Percentiles rank a stretch among this genome's conserved stretches.
These are phyloP conservation scores for Mizuhopecten yessoensis DNA, from an alignment of 1,140 invertebrate genomes.

Conservation along the genomic window DNA sequence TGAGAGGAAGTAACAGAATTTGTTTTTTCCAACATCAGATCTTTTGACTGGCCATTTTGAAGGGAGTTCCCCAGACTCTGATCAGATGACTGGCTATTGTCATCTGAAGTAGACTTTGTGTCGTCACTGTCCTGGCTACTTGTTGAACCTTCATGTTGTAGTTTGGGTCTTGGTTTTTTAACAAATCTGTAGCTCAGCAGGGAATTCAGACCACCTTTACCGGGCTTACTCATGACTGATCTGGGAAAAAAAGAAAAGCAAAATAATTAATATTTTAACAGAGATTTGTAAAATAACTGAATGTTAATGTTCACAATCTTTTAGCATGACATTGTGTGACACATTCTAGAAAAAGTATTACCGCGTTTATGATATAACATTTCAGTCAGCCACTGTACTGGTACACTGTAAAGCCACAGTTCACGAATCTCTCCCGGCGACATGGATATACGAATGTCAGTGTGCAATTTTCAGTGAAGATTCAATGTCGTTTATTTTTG, in stretches of 20 bases:
- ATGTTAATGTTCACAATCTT: too few relatives aligned
- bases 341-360: too few relatives aligned
- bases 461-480: too few relatives aligned
- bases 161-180: slow-evolving; percentile 56
- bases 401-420: too few relatives aligned
- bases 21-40: slow-evolving; percentile 44
- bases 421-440: too few relatives aligned
- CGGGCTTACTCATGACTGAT: neutral
- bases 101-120: slow-evolving; percentile 38
- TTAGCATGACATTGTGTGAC: too few relatives aligned
- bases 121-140: slow-evolving; percentile 44
- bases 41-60: slow-evolving; percentile 40
- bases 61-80: slow-evolving; percentile 44
- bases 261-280: too few relatives aligned
- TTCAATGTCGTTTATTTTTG: too few relatives aligned
- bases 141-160: slow-evolving; percentile 48
- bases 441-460: too few relatives aligned
- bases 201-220: slow-evolving; percentile 50
- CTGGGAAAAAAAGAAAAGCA: neutral
- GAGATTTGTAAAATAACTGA: too few relatives aligned
- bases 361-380: too few relatives aligned
- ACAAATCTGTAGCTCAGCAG: slow-evolving; percentile 71
- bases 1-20: slow-evolving; percentile 16
- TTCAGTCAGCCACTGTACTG: too few relatives aligned
- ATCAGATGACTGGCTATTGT: slow-evolving; percentile 5